Evolutionary conservation across 30 jellyfish, hydroid and myxozoan genomes (phyloP), one percentile per base, ranked within the genome.

Genomic region (Turritopsis rubra): DNA sequence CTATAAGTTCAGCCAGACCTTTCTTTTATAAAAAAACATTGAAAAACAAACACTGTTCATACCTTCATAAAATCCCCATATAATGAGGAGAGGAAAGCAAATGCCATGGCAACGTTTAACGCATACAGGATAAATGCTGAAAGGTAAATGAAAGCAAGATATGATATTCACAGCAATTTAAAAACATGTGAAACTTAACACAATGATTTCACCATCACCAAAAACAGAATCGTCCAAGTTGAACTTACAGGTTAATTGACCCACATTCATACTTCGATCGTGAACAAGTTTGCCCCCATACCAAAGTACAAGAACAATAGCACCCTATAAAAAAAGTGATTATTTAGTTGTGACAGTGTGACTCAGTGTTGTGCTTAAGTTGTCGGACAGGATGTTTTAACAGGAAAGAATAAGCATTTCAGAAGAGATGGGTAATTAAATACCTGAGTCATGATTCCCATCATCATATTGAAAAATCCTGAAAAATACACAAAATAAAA

Each of bases 21-120:
- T n/a, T n/a, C 60, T 41, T 41, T 41, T 41, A 41, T 41, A 41
- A 13, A 41, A 41, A n/a, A n/a, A n/a, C n/a, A n/a, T n/a, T n/a
- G n/a, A n/a, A n/a, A n/a, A n/a, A n/a, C n/a, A n/a, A n/a, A n/a
- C n/a, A n/a, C n/a, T n/a, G 60, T 16, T 22, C 83, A 21, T 80
- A 92, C 98, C 92, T 88, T 85, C 98, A 92, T 92, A 73, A 92
- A 92, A 83, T 92, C 98, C 1, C 98, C 98, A 66, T 84, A 92
- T 3, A 92, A 66, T 9, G 98, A 92, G 1, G 98, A 88, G 23
- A 92, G 89, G 85, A 92, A 92, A 21, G 98, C 98, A 81, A 92
- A 92, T 21, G 98, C 98, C 98, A 92, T 87, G 21, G 98, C 98
- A 73, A 92, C 98, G 70, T 92, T 87, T 68, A 92, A 81, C 21